A percentile compares a stretch with the other conserved stretches of the same genome.
These are phyloP conservation scores for Alcedo atthis DNA, from an alignment of 2,797 vertebrate species.

Conservation along the genomic window DNA sequence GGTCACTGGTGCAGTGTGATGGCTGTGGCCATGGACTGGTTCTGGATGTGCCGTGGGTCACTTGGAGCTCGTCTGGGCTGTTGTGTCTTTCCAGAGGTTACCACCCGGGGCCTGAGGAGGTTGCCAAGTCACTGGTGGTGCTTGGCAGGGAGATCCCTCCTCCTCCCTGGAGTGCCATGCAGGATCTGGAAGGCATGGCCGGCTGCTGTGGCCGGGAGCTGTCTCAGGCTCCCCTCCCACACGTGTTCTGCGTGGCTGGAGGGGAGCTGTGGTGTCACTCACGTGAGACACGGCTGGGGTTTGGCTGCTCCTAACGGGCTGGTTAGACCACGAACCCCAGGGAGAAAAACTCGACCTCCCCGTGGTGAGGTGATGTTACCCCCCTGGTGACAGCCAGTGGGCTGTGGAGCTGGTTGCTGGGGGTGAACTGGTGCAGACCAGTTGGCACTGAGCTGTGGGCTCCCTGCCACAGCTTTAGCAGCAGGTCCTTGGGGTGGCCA, in stretches of 20 bases:
- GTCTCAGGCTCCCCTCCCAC: neutral
- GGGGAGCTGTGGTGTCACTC: neutral
- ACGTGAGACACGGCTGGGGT: neutral
- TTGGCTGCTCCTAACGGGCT: neutral
- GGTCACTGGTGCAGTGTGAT: neutral
- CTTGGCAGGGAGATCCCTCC: neutral
- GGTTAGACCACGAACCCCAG: accelerated
- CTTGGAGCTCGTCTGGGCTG: neutral
- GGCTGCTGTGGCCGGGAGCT: neutral
- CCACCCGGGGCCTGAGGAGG: neutral
- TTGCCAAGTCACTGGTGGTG: neutral
- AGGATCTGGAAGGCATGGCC: neutral
- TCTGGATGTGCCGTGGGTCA: neutral
- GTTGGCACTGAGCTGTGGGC: accelerated
- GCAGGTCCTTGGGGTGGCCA: neutral
- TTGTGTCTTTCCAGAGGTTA: neutral
- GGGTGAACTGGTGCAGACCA: neutral
- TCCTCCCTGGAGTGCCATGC: accelerated
- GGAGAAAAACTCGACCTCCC: neutral
- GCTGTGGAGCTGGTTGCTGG: accelerated
- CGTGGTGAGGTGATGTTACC: accelerated
- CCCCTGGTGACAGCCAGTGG: accelerated
- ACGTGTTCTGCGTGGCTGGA: accelerated
- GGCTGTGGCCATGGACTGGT: accelerated
- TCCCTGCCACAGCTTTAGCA: neutral